Conservation (phyloP, 1,140 invertebrate species). For the Cydia splendana region DNA sequence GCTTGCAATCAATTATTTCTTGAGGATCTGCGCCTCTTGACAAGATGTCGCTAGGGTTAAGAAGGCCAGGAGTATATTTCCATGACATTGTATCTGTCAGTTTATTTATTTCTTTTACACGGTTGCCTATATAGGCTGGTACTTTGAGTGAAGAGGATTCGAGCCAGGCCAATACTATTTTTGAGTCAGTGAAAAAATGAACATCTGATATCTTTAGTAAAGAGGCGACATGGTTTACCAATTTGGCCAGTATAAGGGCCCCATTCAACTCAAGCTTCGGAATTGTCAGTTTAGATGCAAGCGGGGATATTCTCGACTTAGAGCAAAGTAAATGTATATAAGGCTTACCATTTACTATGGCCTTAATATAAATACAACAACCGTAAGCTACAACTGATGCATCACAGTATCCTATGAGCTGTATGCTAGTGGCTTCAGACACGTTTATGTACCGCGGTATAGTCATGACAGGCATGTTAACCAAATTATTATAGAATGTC, state of each 20-base stretch:
- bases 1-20: constrained; percentile 9
- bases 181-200: constrained; percentile 36
- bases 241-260: constrained; percentile 33
- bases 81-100: constrained; percentile 13
- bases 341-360: no score
- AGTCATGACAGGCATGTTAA: constrained; percentile 25
- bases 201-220: constrained; percentile 25
- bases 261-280: constrained; percentile 36
- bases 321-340: no score
- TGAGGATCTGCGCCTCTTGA: constrained; percentile 31
- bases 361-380: no score
- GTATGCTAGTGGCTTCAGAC: no score
- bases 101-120: constrained; percentile 34
- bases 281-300: constrained; percentile 19
- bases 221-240: constrained; percentile 21
- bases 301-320: no score
- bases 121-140: constrained; percentile 33
- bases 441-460: no score
- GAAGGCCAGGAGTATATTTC: no score
- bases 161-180: constrained; percentile 35
- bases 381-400: no score
- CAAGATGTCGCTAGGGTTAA: constrained; percentile 22
- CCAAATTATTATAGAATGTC: constrained; percentile 7
- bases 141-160: constrained; percentile 22
- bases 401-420: no score